Base-by-base conservation (phyloP, 37 sponge, comb jelly and placozoan species). In the Ephydatia muelleri region DNA sequence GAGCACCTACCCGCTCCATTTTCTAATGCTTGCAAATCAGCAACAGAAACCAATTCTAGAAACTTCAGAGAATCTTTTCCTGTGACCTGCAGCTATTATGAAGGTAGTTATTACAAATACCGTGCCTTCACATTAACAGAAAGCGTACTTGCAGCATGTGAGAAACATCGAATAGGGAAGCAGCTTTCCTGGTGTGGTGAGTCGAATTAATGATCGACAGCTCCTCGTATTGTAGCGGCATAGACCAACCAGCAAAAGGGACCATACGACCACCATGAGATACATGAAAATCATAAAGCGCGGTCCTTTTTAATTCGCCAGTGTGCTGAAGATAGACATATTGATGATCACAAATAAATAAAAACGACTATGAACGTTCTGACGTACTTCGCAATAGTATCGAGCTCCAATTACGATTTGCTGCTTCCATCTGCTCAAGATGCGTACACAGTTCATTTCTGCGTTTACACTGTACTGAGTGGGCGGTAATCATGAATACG, bases 141-240 rank as follows among this genome's bases (percentile, higher is more conserved):
- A n/a, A n/a, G n/a, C 83, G 1, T 64, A 95, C 92, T 79, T 97
- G 99, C 9, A 96, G 86, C 99, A 98, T 98, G 80, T 98, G 99
- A 16, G 97, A 97, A 5, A 98, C 99, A 82, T 98, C 99, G 75
- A 98, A 98, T 29, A 98, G 70, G 6, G 97, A 97, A 3, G 86
- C 91, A 57, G 37, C 14, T 3, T 82, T 89, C 37, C 99, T 73
- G 21, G 97, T 96, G 79, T 98, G 97, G 2, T 85, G 80, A 39
- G 84, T 80, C 3, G 94, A 94, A 40, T 96, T 73, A 16, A 88
- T 79, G 40, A 91, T 88, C 21, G 82, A 72, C 22, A 87, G 32
- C 29, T 89, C 85, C 3, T 81, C 72, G 66, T 98, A 98, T 69
- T 85, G 86, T 3, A 93, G 92, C 21, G 99, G 99, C 91, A 98